Evolutionary conservation across 2,113 vertebrate species (phyloP).

Genomic region (Ciconia maguari): DNA sequence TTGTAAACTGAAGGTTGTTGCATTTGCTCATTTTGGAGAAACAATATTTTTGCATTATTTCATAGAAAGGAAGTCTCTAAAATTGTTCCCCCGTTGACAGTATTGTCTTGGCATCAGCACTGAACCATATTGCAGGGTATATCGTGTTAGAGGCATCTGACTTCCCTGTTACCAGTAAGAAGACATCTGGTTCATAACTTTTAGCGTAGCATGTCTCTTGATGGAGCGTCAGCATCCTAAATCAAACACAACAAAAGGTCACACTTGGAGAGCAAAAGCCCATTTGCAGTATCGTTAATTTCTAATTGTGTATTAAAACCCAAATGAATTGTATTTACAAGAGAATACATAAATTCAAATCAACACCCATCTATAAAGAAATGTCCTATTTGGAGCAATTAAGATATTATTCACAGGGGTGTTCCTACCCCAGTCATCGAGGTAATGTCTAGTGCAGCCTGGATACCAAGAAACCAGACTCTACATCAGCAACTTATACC

Average conservation of each 20-base stretch:
- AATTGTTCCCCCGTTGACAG: background rate
- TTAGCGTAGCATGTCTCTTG: background rate
- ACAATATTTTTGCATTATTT: background rate
- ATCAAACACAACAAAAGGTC: background rate
- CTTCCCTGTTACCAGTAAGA: background rate
- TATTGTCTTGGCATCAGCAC: background rate
- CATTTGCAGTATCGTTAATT: background rate
- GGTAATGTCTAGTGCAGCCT: background rate
- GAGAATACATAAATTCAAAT: background rate
- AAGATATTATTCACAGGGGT: background rate
- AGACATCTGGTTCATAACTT: constrained; percentile 42
- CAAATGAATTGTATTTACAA: background rate
- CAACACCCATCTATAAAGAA: background rate
- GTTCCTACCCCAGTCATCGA: background rate
- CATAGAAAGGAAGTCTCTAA: background rate
- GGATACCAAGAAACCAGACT: background rate
- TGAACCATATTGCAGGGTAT: background rate
- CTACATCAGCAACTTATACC: background rate
- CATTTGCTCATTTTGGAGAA: background rate
- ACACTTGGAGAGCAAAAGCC: background rate
- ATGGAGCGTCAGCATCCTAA: background rate
- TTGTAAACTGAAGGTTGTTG: background rate
- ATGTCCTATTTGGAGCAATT: background rate
- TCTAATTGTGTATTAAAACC: background rate
- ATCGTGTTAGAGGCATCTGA: background rate